Base-by-base conservation (phyloP, 2,113 vertebrate genomes). In the Agapornis roseicollis region DNA sequence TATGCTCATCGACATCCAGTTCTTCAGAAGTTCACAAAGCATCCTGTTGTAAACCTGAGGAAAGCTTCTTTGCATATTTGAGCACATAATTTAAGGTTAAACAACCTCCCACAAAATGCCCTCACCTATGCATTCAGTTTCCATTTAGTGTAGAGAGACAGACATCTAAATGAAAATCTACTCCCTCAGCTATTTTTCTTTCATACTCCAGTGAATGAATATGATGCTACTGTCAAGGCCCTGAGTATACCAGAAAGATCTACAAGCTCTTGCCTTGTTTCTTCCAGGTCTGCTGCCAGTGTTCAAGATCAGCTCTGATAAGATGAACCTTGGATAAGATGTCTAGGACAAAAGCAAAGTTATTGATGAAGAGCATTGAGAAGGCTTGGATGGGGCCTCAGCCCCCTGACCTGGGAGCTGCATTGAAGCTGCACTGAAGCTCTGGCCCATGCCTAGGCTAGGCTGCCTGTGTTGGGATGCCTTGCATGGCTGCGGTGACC, bases 111-210 rank as follows among this genome's bases (percentile, higher is more conserved):
- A 6, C 23, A 17, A 20, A 7, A n/a, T 5, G 1, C 4, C 3
- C 4, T 3, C 3, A 4, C 46, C 58, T n/a, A 10, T n/a, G 52
- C 8, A 15, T 82, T 88, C 71, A 77, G 24, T 73, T 89, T 88
- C 52, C 35, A 85, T 80, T 76, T 66, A 70, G 10, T 42, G 41
- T 35, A 77, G 66, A 89, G 68, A 80, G n/a, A 88, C 76, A 90
- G 92, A 93, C 80, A 95, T 95, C 95, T 97, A 96, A 96, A 97
- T 97, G 88, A 96, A 96, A 97, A 97, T 97, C 95, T 95, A 66
- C 63, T 83, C 50, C 16, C 25, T 90, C 80, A 35, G 68, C 64
- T 92, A 83, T 85, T 90, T 94, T 91, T 91, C 58, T 93, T 96
- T 93, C 68, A 58, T 83, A 93, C 9, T 70, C 7, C 33, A 70